phyloP scores from a whole-genome alignment of 2,113 vertebrate genomes.

The Sapajus apella region DNA sequence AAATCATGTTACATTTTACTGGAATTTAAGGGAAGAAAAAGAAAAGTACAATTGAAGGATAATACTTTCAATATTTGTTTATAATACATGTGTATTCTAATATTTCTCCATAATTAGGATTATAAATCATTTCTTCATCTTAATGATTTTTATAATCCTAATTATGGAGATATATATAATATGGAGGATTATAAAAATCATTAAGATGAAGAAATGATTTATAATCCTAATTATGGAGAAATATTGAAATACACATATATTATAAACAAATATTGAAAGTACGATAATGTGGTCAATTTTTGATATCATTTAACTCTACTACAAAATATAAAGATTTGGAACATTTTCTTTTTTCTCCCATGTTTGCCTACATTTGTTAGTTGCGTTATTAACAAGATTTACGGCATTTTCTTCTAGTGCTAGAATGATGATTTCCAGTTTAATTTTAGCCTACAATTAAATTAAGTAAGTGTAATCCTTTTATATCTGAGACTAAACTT shows the following conservation, averaged over 20 bases:
- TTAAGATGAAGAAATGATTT: not conserved
- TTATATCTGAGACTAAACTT: not conserved
- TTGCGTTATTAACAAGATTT: not conserved
- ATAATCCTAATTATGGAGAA: not conserved
- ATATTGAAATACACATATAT: not conserved
- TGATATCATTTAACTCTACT: not conserved
- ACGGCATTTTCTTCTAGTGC: not conserved
- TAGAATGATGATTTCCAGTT: not conserved
- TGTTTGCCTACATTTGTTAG: not conserved
- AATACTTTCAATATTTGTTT: not conserved
- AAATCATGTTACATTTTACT: not conserved
- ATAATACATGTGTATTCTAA: conserved; percentile 1
- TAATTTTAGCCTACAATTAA: not conserved
- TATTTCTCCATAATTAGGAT: not conserved
- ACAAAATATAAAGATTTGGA: not conserved
- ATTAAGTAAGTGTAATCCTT: not conserved
- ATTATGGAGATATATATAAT: too few relatives aligned
- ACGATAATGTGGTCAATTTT: not conserved
- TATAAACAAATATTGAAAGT: not conserved
- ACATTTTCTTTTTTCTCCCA: not conserved
- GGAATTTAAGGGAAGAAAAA: conserved; percentile 18
- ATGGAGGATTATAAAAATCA: too few relatives aligned
- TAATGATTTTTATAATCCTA: too few relatives aligned
- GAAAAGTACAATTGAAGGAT: not conserved
- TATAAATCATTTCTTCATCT: not conserved